These are phyloP conservation scores for Semotilus atromaculatus DNA, from an alignment of 2,797 vertebrate species.

Conservation along the genomic window DNA sequence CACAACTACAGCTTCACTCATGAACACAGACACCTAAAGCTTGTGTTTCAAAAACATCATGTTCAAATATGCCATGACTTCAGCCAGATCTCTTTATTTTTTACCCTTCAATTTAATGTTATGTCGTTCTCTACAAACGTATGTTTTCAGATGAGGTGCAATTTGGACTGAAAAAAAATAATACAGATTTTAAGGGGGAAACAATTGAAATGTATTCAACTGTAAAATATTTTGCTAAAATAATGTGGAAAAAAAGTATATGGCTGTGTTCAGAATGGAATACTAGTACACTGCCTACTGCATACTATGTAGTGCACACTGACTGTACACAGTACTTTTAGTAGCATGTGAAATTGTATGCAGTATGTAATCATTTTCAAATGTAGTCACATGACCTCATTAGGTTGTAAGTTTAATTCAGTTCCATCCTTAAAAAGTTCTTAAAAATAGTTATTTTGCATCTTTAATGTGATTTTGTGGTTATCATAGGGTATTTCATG, in stretches of 20 bases:
- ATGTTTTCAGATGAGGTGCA: neutral
- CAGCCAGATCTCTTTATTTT: neutral
- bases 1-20: conserved; percentile 22
- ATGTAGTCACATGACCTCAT: neutral
- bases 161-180: neutral
- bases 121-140: neutral
- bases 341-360: neutral
- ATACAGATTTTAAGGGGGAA: neutral
- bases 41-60: conserved; percentile 22
- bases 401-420: neutral
- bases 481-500: neutral
- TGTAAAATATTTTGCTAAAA: neutral
- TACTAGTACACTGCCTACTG: neutral
- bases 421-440: too few relatives aligned
- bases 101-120: neutral
- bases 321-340: neutral
- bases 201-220: neutral
- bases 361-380: neutral
- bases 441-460: neutral
- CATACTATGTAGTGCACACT: neutral
- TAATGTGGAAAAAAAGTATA: neutral
- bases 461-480: conserved; percentile 2
- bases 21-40: conserved; percentile 16
- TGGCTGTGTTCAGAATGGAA: neutral
- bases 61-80: neutral